phyloP scores from a whole-genome alignment of 2,113 vertebrate genomes.

The Amazona vittata region DNA sequence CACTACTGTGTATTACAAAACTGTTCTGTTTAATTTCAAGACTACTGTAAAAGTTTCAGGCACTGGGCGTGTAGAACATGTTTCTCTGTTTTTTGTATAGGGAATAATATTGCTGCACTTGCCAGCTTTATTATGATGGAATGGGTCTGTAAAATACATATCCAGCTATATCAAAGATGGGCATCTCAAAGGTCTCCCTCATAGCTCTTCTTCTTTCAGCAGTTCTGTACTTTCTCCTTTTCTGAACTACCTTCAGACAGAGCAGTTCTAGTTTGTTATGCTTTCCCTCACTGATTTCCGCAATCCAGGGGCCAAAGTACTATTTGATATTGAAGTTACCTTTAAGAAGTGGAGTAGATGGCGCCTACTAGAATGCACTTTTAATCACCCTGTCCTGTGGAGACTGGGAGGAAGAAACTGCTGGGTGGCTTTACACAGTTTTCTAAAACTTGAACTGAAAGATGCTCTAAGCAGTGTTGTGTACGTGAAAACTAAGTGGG shows the following conservation, averaged over 20 bases:
- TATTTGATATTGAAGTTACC: background rate
- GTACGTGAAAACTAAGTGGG: background rate
- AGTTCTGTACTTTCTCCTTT: background rate
- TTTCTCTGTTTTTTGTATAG: background rate
- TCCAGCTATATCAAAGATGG: background rate
- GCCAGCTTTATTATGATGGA: background rate
- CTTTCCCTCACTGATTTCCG: background rate
- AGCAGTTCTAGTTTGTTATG: background rate
- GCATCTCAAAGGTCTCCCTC: background rate
- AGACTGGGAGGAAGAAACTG: background rate
- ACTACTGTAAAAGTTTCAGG: background rate
- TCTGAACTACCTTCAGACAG: background rate
- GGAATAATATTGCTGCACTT: fast-evolving
- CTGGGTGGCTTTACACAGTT: background rate
- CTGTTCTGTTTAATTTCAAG: background rate
- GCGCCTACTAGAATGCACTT: background rate
- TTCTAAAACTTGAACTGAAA: background rate
- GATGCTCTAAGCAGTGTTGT: background rate
- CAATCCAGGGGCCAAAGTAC: background rate
- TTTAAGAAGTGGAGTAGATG: background rate
- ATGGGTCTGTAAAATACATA: background rate
- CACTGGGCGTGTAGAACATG: background rate
- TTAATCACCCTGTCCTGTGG: background rate
- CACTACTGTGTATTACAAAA: background rate
- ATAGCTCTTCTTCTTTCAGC: background rate